phyloP scores from a whole-genome alignment of 2,888 invertebrate species.

The Cheilosia soror region DNA sequence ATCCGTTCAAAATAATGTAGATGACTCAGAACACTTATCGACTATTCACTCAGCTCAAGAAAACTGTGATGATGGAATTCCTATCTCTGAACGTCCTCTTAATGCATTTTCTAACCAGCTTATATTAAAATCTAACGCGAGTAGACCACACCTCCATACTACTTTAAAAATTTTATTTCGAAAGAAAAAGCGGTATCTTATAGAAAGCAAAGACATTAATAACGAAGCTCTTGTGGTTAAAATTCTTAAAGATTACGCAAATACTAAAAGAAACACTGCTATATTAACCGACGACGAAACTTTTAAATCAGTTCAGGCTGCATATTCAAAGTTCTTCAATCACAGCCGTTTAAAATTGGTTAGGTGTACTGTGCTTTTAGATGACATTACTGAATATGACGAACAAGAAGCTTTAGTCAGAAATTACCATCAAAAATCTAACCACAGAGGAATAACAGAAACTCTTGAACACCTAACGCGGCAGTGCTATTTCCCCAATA shows the following conservation, averaged over 20 bases:
- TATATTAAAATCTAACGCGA: background rate
- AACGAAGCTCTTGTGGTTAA: background rate
- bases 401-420: too few relatives aligned
- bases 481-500: constrained; percentile 49
- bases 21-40: background rate
- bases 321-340: too few relatives aligned
- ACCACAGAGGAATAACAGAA: background rate
- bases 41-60: constrained; percentile 8
- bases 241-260: background rate
- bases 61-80: constrained; percentile 20
- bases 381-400: too few relatives aligned
- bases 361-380: too few relatives aligned
- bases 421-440: too few relatives aligned
- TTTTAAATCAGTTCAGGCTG: too few relatives aligned
- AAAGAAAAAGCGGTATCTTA: background rate
- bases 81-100: constrained; percentile 25
- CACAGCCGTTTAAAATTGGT: too few relatives aligned
- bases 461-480: constrained; percentile 30
- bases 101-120: background rate
- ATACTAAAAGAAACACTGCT: constrained; percentile 40
- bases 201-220: background rate
- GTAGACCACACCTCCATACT: background rate
- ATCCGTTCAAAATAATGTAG: background rate
- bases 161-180: background rate
- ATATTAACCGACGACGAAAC: too few relatives aligned